These are phyloP conservation scores for Sinohyriopsis cumingii DNA, from an alignment of 2,888 invertebrate species.

Conservation along the genomic window DNA sequence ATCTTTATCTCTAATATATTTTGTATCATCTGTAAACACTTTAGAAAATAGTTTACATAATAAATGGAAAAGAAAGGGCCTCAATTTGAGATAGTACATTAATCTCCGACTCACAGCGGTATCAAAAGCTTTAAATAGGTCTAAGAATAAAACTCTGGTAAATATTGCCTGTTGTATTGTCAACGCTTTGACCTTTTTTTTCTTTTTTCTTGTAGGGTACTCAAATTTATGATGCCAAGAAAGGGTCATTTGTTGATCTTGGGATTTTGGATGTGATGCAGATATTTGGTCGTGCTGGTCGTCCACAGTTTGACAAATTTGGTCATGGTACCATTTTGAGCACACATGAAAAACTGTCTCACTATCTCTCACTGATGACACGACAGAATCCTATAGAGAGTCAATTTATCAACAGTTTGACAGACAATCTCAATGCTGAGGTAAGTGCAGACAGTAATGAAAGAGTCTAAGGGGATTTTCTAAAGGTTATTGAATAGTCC, in stretches of 20 bases:
- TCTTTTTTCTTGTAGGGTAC: conserved; percentile 81
- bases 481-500: too few species aligned
- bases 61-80: too few species aligned
- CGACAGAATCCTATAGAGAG: conserved; percentile 99
- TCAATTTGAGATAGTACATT: too few species aligned
- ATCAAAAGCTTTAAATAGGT: too few species aligned
- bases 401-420: conserved; percentile 91
- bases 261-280: conserved; percentile 92
- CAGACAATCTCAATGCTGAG: conserved; percentile 99
- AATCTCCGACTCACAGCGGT: too few species aligned
- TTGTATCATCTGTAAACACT: too few species aligned
- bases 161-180: not conserved
- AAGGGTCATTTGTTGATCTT: conserved; percentile 93
- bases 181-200: too few species aligned
- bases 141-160: not conserved
- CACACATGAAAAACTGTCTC: conserved; percentile 89
- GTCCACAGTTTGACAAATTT: conserved; percentile 94
- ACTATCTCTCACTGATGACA: conserved; percentile 93
- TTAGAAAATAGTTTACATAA: too few species aligned
- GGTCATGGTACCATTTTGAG: conserved; percentile 98
- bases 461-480: too few species aligned
- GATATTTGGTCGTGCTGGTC: conserved; percentile 98
- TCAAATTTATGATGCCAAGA: conserved; percentile 96
- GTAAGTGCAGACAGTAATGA: conserved; percentile 72
- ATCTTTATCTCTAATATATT: too few species aligned